Percentiles rank a stretch among this genome's conserved stretches.
Conservation (phyloP, 2,888 invertebrate species). For the Campopleginae sp. region DNA sequence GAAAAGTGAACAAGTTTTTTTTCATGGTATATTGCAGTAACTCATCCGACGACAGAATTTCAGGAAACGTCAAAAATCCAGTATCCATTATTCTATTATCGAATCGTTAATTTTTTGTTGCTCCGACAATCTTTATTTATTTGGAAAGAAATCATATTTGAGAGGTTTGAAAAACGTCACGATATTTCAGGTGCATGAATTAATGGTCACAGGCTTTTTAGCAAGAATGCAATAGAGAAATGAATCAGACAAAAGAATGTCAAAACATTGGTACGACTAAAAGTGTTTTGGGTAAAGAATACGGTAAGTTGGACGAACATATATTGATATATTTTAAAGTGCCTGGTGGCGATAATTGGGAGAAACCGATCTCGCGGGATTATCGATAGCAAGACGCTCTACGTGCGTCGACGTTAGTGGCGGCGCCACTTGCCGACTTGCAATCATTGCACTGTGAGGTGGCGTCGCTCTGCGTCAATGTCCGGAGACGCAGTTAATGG, state of each 20-base stretch:
- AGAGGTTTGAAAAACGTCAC: not conserved
- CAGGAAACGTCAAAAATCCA: not conserved
- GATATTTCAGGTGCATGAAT: not conserved
- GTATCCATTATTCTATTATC: not conserved
- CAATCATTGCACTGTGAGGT: conserved; percentile 20
- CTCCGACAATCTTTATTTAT: not conserved
- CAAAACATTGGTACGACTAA: not conserved
- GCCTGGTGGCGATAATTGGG: not conserved
- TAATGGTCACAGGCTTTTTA: not conserved
- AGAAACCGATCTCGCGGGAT: conserved; percentile 19
- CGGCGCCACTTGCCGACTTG: conserved; percentile 18
- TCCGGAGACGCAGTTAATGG: conserved; percentile 74
- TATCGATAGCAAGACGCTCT: conserved; percentile 20
- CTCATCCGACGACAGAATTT: not conserved
- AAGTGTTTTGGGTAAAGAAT: not conserved
- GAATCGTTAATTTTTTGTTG: not conserved
- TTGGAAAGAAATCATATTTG: not conserved
- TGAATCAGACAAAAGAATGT: not conserved
- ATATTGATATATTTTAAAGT: not conserved
- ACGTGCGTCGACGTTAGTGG: not conserved
- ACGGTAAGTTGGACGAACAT: no score
- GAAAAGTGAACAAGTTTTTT: not conserved
- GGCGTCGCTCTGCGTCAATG: conserved; percentile 75
- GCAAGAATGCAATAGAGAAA: not conserved
- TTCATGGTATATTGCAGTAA: not conserved